Evolutionary conservation across 2,797 vertebrate genomes (phyloP), one percentile per base, ranked within the genome.

Genomic region (Crocodylus rhombifer): DNA sequence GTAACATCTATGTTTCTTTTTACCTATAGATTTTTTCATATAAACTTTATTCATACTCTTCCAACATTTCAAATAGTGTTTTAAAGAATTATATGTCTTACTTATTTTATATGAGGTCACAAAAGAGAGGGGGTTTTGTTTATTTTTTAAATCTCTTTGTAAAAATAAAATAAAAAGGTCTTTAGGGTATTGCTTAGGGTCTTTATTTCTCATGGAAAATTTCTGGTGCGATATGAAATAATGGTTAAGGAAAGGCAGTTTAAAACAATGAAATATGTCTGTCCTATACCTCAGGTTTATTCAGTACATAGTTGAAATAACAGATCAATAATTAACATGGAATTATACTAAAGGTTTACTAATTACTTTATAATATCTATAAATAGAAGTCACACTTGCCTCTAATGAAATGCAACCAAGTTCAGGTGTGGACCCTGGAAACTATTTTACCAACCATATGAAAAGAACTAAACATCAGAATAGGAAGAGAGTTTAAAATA

Each of bases 81-180:
- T 91, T 87, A 91, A 95, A 25, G 65, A 93, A 90, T 88, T 86
- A 84, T 82, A 82, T 93, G 58, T 74, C 58, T n/a, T 57, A 97
- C 30, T 88, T 91, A 75, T 77, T 90, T 89, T 86, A 76, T 63
- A 75, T 30, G 80, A 77, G 69, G 81, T 90, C 84, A 21, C 73
- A 87, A 84, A 84, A 89, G 69, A 75, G 42, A 67, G 67, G 77
- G 67, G 86, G 82, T 84, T 91, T 93, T 42, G 42, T 42, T 42
- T 51, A 51, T 51, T 51, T 51, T 51, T 51, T 51, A 51, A 11
- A 51, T 51, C 42, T 51, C 42, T 51, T 51, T 51, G 42, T 51
- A 51, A 51, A 51, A 51, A 51, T 51, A 51, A 51, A 51, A 51
- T 51, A 51, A 51, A 51, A 51, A 51, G 42, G 42, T 51, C 42